Base-by-base conservation (phyloP, 2,113 vertebrate species). In the Dendrocopos noguchii region DNA sequence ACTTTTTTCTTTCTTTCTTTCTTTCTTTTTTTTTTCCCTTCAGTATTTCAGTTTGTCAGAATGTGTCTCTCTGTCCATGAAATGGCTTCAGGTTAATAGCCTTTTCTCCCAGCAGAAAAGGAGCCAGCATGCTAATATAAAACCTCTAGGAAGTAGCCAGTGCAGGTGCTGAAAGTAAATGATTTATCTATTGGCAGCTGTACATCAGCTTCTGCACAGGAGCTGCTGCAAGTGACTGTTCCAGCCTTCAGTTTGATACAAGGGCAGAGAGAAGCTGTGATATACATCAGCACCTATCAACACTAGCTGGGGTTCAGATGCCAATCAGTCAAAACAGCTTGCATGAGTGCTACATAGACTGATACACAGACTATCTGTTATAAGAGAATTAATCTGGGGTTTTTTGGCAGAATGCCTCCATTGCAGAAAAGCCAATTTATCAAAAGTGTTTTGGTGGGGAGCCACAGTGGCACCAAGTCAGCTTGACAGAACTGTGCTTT, bases 101-200 rank as follows among this genome's bases (percentile, higher is more conserved):
- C 31, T 72, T 89, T 89, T 85, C 61, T 88, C 31, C 74, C 21
- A 12, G 27, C 39, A 82, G 57, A 72, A 50, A 67, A 29, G 24
- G 57, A 90, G 53, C 39, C 79, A 94, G 76, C 24, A 87, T 68
- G 73, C 53, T 84, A 89, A 95, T 90, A 59, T n/a, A 72, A 80
- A 93, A 63, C 18, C 29, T 63, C 50, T 25, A 75, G 61, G 36
- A 88, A 81, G 63, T 12, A 84, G 82, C 74, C 83, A 90, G 80
- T n/a, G 53, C 59, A 94, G 63, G 91, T 90, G 67, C 27, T 70
- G 88, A 92, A 92, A 90, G 66, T 59, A 84, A 93, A 92, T 90
- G 90, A 88, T 94, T 94, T 94, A 72, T 88, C 59, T 90, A 24
- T 68, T 50, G 90, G 84, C 76, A 94, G 76, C 36, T 86, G 57